These are phyloP conservation scores for Aphis craccivora DNA, from an alignment of 1,140 invertebrate species.

Conservation along the genomic window DNA sequence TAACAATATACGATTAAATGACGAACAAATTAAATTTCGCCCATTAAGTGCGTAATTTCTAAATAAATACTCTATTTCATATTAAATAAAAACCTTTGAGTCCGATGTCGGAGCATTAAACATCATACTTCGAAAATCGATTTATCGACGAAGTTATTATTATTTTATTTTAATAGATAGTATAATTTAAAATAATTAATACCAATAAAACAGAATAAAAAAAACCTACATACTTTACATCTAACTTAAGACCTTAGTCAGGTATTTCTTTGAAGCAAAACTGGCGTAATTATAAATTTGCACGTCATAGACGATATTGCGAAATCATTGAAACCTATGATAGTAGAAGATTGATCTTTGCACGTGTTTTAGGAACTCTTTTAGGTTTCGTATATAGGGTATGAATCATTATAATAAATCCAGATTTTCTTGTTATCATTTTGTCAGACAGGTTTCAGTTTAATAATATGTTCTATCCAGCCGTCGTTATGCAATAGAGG, in stretches of 20 bases:
- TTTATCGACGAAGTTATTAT: neutral
- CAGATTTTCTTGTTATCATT: slow-evolving; percentile 6
- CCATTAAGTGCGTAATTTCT: neutral
- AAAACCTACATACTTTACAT: neutral
- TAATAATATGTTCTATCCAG: neutral
- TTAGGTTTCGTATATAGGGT: neutral
- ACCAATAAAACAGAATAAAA: neutral
- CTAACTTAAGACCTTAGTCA: neutral
- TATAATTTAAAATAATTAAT: neutral
- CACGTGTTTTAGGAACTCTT: neutral
- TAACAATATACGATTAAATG: neutral
- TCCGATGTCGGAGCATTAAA: neutral
- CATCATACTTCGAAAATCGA: neutral
- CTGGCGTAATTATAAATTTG: neutral
- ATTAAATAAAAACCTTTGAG: neutral
- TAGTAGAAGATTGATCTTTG: neutral
- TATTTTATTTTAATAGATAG: neutral
- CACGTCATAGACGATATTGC: neutral
- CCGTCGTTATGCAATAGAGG: neutral
- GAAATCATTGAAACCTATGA: too few species aligned
- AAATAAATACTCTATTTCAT: rapidly evolving
- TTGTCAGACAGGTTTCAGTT: neutral
- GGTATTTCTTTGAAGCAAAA: neutral
- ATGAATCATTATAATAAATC: neutral
- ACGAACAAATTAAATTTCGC: neutral